Evolutionary conservation across 2,797 vertebrate genomes (phyloP).

Genomic region (Coluber constrictor): DNA sequence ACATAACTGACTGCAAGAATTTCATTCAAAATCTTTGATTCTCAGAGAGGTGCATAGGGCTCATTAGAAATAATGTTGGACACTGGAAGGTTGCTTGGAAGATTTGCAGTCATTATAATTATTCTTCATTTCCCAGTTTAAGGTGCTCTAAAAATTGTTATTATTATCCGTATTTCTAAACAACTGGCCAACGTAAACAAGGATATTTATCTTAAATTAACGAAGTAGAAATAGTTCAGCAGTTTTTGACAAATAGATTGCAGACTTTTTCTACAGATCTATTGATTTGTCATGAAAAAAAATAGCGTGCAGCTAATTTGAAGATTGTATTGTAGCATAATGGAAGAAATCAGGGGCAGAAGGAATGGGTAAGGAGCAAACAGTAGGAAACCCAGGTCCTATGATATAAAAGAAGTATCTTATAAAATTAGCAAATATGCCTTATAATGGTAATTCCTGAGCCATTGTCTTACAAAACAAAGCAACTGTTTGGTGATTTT

Average conservation of each 20-base stretch:
- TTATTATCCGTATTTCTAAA: slow-evolving; percentile 17
- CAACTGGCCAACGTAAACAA: slow-evolving; percentile 1
- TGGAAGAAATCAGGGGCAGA: not conserved
- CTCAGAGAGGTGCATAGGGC: slow-evolving; percentile 5
- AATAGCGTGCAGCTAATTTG: slow-evolving; percentile 19
- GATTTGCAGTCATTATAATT: slow-evolving; percentile 27
- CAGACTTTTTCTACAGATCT: not conserved
- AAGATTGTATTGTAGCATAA: not conserved
- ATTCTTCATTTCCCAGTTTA: slow-evolving; percentile 35
- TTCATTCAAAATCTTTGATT: slow-evolving; percentile 11
- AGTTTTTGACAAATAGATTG: not conserved
- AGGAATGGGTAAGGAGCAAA: not conserved
- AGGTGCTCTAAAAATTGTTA: slow-evolving; percentile 37
- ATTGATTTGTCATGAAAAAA: slow-evolving; percentile 7
- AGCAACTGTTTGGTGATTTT: not conserved
- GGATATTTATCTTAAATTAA: slow-evolving; percentile 3
- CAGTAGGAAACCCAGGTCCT: not conserved
- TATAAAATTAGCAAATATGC: slow-evolving; percentile 3
- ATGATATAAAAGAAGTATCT: not conserved
- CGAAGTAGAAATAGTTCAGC: not conserved
- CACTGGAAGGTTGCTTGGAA: slow-evolving; percentile 23
- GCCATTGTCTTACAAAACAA: not conserved
- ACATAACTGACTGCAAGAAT: not conserved
- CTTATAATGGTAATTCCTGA: not conserved
- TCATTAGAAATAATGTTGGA: not conserved